Evolutionary conservation across 2,797 vertebrate species (phyloP).

Genomic region (Novumbra hubbsi): DNA sequence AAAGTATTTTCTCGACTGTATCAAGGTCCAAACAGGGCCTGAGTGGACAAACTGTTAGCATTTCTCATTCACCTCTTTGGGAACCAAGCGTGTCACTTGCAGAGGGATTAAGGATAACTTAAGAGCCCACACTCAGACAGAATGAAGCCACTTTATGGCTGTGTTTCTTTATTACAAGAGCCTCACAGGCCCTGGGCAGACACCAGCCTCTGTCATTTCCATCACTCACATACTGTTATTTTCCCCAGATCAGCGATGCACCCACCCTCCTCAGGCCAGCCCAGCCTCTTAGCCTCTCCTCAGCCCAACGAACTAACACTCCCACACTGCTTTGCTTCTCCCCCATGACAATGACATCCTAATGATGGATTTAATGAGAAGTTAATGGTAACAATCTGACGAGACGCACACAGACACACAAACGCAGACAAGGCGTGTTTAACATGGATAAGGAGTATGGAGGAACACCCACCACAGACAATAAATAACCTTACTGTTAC

Average conservation of each 20-base stretch:
- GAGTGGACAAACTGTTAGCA: slow-evolving; percentile 35
- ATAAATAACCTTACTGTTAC: neutral
- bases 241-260: slow-evolving; percentile 12
- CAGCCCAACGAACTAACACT: neutral
- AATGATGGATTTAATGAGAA: neutral
- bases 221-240: slow-evolving; percentile 64
- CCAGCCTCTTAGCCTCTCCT: neutral
- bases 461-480: neutral
- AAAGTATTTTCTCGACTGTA: slow-evolving; percentile 18
- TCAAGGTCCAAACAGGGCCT: slow-evolving; percentile 41
- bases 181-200: slow-evolving; percentile 59
- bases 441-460: slow-evolving; percentile 1
- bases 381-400: neutral
- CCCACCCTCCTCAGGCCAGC: neutral
- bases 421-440: neutral
- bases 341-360: neutral
- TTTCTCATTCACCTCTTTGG: slow-evolving; percentile 53
- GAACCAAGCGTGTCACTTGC: slow-evolving; percentile 49
- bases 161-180: slow-evolving; percentile 57
- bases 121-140: slow-evolving; percentile 30
- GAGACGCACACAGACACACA: neutral
- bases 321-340: neutral
- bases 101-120: slow-evolving; percentile 64
- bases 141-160: slow-evolving; percentile 56
- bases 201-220: slow-evolving; percentile 60